These are phyloP conservation scores for Syngnathus rostellatus DNA, from an alignment of 2,797 vertebrate genomes.

Conservation along the genomic window DNA sequence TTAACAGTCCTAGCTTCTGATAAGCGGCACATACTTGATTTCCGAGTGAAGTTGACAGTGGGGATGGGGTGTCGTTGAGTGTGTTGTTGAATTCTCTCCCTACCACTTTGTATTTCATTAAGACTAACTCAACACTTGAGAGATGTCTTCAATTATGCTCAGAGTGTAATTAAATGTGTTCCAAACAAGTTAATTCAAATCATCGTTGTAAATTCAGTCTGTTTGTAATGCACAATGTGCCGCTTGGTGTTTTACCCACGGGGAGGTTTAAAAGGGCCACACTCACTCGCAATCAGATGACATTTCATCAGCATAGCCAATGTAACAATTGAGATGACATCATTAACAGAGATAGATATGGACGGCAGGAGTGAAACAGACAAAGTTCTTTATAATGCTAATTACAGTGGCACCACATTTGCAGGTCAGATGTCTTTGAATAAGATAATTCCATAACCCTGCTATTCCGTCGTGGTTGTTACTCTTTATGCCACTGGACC, in stretches of 20 bases:
- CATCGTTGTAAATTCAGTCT: slow-evolving; percentile 57
- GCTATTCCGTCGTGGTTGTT: slow-evolving; percentile 28
- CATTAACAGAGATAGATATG: slow-evolving; percentile 33
- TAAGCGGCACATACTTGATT: background rate
- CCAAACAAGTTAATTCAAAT: slow-evolving; percentile 68
- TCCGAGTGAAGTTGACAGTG: background rate
- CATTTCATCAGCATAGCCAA: slow-evolving; percentile 52
- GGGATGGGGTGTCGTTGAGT: background rate
- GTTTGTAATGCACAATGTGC: slow-evolving; percentile 53
- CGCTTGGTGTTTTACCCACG: slow-evolving; percentile 46
- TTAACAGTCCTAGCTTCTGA: background rate
- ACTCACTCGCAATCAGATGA: slow-evolving; percentile 51
- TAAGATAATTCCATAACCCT: slow-evolving; percentile 26
- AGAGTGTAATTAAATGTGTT: slow-evolving; percentile 67
- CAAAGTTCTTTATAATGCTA: slow-evolving; percentile 16
- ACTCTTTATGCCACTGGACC: slow-evolving; percentile 24
- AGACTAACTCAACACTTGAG: slow-evolving; percentile 63
- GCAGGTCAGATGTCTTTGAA: slow-evolving; percentile 12
- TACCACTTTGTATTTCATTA: slow-evolving; percentile 60
- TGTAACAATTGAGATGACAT: slow-evolving; percentile 38
- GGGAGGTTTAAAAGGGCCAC: slow-evolving; percentile 47
- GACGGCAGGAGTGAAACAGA: slow-evolving; percentile 29
- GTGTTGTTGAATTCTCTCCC: slow-evolving; percentile 23
- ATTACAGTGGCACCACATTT: slow-evolving; percentile 14
- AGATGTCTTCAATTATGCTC: slow-evolving; percentile 68